Percentiles rank a stretch among this genome's conserved stretches.
phyloP scores from a whole-genome alignment of 2,888 invertebrate species.

The Clanis bilineata region DNA sequence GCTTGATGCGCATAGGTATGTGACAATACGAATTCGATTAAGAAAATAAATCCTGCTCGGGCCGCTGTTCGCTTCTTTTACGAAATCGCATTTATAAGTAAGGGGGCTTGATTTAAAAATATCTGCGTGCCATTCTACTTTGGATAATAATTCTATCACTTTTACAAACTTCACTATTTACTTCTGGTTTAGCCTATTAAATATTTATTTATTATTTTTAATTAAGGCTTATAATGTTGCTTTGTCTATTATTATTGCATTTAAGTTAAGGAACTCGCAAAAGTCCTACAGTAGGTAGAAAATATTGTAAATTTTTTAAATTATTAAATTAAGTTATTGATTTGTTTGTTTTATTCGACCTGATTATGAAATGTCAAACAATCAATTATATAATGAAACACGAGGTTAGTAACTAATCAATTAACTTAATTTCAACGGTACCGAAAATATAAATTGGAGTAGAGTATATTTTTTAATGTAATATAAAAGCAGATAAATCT shows the following conservation, averaged over 20 bases:
- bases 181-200: conserved; percentile 9
- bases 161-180: conserved; percentile 5
- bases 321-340: conserved; percentile 26
- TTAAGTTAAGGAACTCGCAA: conserved; percentile 22
- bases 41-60: too few species aligned
- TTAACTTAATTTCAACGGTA: too few species aligned
- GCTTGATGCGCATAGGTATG: too few species aligned
- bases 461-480: not conserved
- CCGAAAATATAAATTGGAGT: too few species aligned
- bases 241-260: conserved; percentile 29
- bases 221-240: conserved; percentile 1
- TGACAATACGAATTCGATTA: too few species aligned
- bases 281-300: conserved; percentile 62
- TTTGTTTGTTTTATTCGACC: not conserved
- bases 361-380: not conserved
- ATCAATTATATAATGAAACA: too few species aligned
- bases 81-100: conserved; percentile 12
- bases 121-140: conserved; percentile 53
- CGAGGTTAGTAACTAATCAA: too few species aligned
- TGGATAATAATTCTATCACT: conserved; percentile 12
- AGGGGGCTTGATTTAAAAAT: conserved; percentile 16
- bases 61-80: too few species aligned
- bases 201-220: not conserved
- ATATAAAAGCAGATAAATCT: not conserved
- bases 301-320: conserved; percentile 41